Evolutionary conservation across 1,140 invertebrate species (phyloP), one percentile per base, ranked within the genome.

Genomic region (Penaeus chinensis): DNA sequence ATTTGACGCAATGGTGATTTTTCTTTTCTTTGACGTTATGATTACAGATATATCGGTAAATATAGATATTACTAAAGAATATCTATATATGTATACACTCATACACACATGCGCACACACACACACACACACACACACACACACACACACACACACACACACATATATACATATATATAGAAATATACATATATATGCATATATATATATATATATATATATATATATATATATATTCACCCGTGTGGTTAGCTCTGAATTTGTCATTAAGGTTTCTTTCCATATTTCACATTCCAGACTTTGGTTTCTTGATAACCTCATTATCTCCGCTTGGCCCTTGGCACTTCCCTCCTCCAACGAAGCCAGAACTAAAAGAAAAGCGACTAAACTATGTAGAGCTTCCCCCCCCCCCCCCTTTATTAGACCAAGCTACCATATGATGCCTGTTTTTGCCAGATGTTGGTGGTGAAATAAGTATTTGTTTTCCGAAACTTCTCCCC

Each of bases 201-300:
- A 71, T 71, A 71, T 71, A 71, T 24, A 71, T 24, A 71, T 71
- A 71, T 71, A 71, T 71, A 71, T 19, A 66, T 66, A 66, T 18
- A 66, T 66, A 19, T 22, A 66, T 66, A 66, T 22, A 66, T 66
- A 66, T 66, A 19, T 66, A 22, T 10, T 18, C 65, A 66, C 18
- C 18, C 11, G 13, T 18, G 8, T 19, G 0, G 27, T 66, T 66
- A n/a, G 11, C 1, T 7, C 37, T 42, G 37, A 42, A 42, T 42
- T 42, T 42, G 4, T 42, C 37, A 42, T 7, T 42, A 42, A 42
- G 1, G 18, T 19, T 22, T 22, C 65, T 66, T 66, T n/a, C 65
- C 27, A 66, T 10, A 66, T 22, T 10, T n/a, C 22, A n/a, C 16
- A 10, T 19, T 16, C 11, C 22, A 66, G 27, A 66, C 18, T 10